Evolutionary conservation across 2,888 invertebrate species (phyloP), one percentile per base, ranked within the genome.

Genomic region (Embidobia sp.): DNA sequence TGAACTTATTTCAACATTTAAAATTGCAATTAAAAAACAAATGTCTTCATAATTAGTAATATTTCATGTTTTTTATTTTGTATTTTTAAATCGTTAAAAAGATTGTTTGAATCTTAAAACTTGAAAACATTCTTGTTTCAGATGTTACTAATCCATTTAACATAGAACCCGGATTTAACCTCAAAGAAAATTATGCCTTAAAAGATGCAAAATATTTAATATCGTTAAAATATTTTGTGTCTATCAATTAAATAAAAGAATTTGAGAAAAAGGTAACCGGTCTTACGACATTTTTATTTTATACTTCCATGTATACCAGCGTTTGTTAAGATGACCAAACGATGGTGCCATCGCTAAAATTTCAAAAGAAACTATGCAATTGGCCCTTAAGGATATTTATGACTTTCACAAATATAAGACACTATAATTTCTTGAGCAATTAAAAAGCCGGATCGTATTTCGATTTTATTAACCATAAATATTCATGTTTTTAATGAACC

Each of bases 361-460:
- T 74, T 75, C 61, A 69, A 74, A 74, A 74, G 64, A 74, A 74
- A 55, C 73, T 64, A 51, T 53, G 74, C 74, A 74, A 74, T 74
- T 74, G 74, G 51, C 66, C 66, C 66, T 74, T 74, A 59, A 59
- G 59, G 64, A 69, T 69, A 69, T 75, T 75, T 67, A 75, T 63
- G 63, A 44, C 69, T 63, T 67, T 53, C 57, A 57, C 63, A 67
- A 69, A 75, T 33, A 51, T 69, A 55, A 55, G 57, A 63, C 42
- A 33, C 61, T 63, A 69, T 61, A 75, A 75, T 75, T 75, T 67
- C 55, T 69, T 53, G 48, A 63, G 67, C 67, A 75, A 75, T 75
- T 74, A 66, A 67, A 66, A 74, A 67, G 37, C 66, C 61, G 61
- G 46, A 44, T 74, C 74, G 61, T 74, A 74, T 74, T 67, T 74